Base-by-base conservation (phyloP, 2,797 vertebrate species). In the Catamblyrhynchus diadema region DNA sequence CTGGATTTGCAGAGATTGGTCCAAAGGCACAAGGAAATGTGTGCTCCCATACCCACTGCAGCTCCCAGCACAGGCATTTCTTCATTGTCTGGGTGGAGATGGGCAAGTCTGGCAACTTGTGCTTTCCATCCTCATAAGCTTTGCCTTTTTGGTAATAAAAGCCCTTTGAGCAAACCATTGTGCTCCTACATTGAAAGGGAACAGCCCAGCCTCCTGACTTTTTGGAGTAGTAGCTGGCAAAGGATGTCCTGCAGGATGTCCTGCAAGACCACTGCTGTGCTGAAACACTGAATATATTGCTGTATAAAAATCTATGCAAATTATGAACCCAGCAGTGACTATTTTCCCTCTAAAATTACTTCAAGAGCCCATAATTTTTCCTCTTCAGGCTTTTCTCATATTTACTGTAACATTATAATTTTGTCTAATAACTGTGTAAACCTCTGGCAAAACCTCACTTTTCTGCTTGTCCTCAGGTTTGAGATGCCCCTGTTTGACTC, bases 301-400 rank as follows among this genome's bases (percentile, higher is more conserved):
- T 91, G 48, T 65, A 77, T 57, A 80, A 85, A 74, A 77, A 64
- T 50, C 8, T 83, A 33, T 74, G 65, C 45, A 95, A 94, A 91
- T 88, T 83, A 83, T 69, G 25, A 91, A 78, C 30, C 48, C 79
- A 89, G 35, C 6, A 67, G 32, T 57, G 57, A 87, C 39, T 13
- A 37, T 78, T 86, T 94, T 65, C 65, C 45, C 42, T 47, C 62
- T 89, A 69, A 95, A 90, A 86, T 50, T 87, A 47, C 22, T 35
- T 44, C 47, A 77, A 72, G 12, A 81, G 13, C 5, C 57, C 30
- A 11, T 67, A 82, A 70, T 89, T 85, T 70, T 15, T 85, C 30
- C 22, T 89, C 28, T 77, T 64, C 27, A 50, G 12, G 2, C 10
- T 88, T 82, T 86, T 62, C 19, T 75, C 41, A 16, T 81, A 79